Evolutionary conservation across 2,797 vertebrate genomes (phyloP).

Genomic region (Hylomyscus alleni): DNA sequence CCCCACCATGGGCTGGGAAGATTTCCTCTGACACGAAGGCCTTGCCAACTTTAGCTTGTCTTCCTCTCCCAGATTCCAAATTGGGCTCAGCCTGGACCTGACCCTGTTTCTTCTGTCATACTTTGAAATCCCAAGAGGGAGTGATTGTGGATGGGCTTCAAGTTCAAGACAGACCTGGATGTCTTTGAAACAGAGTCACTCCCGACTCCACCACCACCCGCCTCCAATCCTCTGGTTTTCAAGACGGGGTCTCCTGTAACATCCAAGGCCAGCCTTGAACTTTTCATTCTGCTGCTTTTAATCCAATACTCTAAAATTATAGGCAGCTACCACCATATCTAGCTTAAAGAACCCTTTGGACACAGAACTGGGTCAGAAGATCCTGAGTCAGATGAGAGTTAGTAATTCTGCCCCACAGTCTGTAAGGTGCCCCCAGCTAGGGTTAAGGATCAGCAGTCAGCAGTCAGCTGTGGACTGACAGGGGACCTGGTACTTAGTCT

Average conservation of each 20-base stretch:
- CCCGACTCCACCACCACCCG: rapidly evolving
- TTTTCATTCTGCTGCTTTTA: background rate
- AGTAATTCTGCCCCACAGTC: background rate
- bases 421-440: background rate
- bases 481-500: background rate
- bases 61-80: background rate
- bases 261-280: background rate
- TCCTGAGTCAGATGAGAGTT: background rate
- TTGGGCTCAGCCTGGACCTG: background rate
- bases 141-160: background rate
- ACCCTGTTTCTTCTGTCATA: rapidly evolving
- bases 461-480: background rate
- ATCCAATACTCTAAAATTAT: background rate
- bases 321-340: background rate
- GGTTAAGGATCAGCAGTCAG: rapidly evolving
- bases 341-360: background rate
- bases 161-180: background rate
- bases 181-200: background rate
- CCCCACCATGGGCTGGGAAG: background rate
- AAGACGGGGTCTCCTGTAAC: background rate
- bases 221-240: background rate
- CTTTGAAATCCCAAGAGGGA: background rate
- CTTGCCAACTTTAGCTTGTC: background rate
- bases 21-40: background rate
- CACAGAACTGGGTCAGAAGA: background rate